Conservation (phyloP, 2,888 invertebrate species). For the Eilema caniola region DNA sequence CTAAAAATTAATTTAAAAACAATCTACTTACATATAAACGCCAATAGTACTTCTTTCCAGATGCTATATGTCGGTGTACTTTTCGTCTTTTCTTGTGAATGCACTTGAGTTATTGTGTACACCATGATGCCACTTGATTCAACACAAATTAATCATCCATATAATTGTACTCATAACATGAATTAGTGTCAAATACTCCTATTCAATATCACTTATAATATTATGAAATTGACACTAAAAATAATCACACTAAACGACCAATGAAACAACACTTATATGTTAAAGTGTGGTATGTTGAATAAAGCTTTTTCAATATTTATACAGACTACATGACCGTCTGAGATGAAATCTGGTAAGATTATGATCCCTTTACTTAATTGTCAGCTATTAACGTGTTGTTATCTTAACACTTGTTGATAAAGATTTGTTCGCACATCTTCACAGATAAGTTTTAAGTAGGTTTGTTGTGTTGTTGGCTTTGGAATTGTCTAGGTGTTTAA, state of each 20-base stretch:
- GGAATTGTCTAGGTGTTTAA: not conserved
- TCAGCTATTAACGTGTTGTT: slow-evolving; percentile 17
- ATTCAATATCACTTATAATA: not conserved
- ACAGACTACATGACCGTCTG: slow-evolving; percentile 12
- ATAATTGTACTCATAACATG: not conserved
- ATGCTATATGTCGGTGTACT: slow-evolving; percentile 43
- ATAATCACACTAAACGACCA: not conserved
- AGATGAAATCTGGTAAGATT: slow-evolving; percentile 28
- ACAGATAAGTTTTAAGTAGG: slow-evolving; percentile 5
- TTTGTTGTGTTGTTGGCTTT: not conserved
- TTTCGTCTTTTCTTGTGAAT: slow-evolving; percentile 23
- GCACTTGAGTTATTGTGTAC: slow-evolving; percentile 53
- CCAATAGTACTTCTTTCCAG: slow-evolving; percentile 60
- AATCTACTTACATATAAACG: slow-evolving; percentile 61
- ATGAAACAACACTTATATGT: not conserved
- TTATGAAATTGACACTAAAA: not conserved
- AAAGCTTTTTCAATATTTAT: not conserved
- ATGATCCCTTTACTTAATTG: slow-evolving; percentile 31
- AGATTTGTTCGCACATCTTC: slow-evolving; percentile 18
- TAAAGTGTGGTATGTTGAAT: not conserved
- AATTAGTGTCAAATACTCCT: not conserved
- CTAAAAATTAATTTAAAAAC: no score
- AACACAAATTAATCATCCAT: not conserved
- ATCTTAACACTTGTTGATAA: slow-evolving; percentile 22
- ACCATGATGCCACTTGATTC: slow-evolving; percentile 57